phyloP scores from a whole-genome alignment of 2,113 vertebrate species.

The Ranitomeya imitator region DNA sequence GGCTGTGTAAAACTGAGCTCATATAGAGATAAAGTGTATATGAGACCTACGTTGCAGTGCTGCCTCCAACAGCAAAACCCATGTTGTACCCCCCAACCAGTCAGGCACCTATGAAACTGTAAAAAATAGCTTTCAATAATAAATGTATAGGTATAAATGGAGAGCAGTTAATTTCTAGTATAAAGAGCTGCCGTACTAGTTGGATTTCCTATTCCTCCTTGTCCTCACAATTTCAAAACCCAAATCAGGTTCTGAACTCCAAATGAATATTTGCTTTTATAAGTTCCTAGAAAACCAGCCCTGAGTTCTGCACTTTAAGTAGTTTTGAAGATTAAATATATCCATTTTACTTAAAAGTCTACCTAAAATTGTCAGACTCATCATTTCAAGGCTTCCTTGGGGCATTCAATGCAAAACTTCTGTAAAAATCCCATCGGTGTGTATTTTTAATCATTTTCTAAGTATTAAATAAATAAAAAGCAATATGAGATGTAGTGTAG shows the following conservation, averaged over 20 bases:
- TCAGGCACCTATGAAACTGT: too few relatives aligned
- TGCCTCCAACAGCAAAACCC: too few relatives aligned
- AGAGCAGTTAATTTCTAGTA: neutral
- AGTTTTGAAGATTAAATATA: conserved; percentile 58
- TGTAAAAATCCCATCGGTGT: conserved; percentile 55
- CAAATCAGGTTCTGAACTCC: conserved; percentile 38
- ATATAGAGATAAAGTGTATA: too few relatives aligned
- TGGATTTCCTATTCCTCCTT: neutral
- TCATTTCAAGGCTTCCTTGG: conserved; percentile 52
- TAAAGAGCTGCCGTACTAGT: neutral
- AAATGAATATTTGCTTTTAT: conserved; percentile 31
- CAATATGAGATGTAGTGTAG: neutral
- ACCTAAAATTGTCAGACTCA: conserved; percentile 57
- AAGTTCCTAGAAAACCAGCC: conserved; percentile 56
- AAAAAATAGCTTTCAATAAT: too few relatives aligned
- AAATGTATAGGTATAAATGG: neutral
- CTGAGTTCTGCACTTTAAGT: conserved; percentile 59
- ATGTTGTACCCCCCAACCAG: too few relatives aligned
- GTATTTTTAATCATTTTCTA: conserved; percentile 58
- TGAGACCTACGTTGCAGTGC: too few relatives aligned
- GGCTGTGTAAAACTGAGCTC: too few relatives aligned
- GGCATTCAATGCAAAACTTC: conserved; percentile 52
- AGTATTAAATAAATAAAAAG: neutral
- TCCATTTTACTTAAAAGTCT: conserved; percentile 57
- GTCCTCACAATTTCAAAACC: conserved; percentile 30